Evolutionary conservation across 2,888 invertebrate genomes (phyloP).

Genomic region (Melinaea marsaeus): DNA sequence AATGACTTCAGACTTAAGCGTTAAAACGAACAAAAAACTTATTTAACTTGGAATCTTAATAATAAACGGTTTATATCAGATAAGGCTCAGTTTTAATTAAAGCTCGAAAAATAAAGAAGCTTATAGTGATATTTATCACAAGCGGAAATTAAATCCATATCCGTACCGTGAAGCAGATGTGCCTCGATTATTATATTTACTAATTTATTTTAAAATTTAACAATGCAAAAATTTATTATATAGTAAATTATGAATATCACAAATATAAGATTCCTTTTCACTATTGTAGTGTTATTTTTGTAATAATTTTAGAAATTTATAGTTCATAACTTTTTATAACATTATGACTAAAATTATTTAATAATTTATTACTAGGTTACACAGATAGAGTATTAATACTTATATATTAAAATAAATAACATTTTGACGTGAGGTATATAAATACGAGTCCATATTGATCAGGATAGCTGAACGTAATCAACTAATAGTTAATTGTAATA

Average conservation of each 20-base stretch:
- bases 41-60: background rate
- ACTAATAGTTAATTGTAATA: too few species aligned
- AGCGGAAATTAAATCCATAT: constrained; percentile 8
- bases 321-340: too few species aligned
- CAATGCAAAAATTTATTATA: background rate
- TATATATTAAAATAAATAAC: too few species aligned
- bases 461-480: constrained; percentile 3
- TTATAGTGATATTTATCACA: constrained; percentile 2
- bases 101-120: constrained; percentile 5
- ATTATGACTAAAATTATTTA: too few species aligned
- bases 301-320: too few species aligned
- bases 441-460: background rate
- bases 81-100: constrained; percentile 7
- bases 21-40: background rate
- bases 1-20: too few species aligned
- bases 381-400: too few species aligned
- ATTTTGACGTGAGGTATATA: too few species aligned
- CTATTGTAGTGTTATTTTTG: too few species aligned
- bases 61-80: constrained; percentile 3
- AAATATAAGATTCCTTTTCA: too few species aligned
- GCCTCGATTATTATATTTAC: constrained; percentile 2
- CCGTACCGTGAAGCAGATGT: constrained; percentile 5
- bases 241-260: too few species aligned
- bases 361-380: too few species aligned
- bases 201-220: background rate